Evolutionary conservation across 53 echinoderm and acorn worm genomes (phyloP), one percentile per base, ranked within the genome.

Genomic region (Stichopus horrens): DNA sequence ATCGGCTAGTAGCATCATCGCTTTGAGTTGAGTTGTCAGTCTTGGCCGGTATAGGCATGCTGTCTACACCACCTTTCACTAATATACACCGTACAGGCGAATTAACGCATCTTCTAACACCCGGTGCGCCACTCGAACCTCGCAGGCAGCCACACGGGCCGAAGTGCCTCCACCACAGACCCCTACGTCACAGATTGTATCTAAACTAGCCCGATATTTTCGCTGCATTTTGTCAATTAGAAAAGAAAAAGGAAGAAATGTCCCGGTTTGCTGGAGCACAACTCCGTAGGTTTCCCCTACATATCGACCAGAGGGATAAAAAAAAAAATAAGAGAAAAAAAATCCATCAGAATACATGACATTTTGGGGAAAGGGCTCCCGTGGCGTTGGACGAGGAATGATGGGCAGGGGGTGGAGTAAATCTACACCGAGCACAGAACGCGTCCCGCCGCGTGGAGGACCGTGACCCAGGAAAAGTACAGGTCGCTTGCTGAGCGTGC

Each of bases 301-400:
- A 13, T 63, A 71, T 71, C 71, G 19, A 13, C 71, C 7, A 16
- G n/a, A 37, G 37, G 37, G 37, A 37, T 37, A 37, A 37, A 37
- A 37, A 37, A 37, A 37, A 37, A 37, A n/a, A n/a, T n/a, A n/a
- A 37, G 37, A 2, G 37, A 37, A 37, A n/a, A 55, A 10, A 52
- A 51, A 52, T 23, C 58, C 60, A 85, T 85, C 85, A 63, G 85
- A 66, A 85, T 85, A 58, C 85, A 85, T 85, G 85, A 85, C 85
- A 85, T 85, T 85, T 85, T 23, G 85, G 11, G 85, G 85, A 85
- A 85, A 85, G 85, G 85, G 85, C 65, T 85, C 85, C 85, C 85
- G 85, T 85, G n/a, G 85, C 60, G 85, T 85, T 66, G 85, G 85
- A 85, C 85, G 85, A 85, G 85, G 66, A 85, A 85, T 85, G 68